Base-by-base conservation (phyloP, 2,113 vertebrate genomes). In the Eclectus roratus region DNA sequence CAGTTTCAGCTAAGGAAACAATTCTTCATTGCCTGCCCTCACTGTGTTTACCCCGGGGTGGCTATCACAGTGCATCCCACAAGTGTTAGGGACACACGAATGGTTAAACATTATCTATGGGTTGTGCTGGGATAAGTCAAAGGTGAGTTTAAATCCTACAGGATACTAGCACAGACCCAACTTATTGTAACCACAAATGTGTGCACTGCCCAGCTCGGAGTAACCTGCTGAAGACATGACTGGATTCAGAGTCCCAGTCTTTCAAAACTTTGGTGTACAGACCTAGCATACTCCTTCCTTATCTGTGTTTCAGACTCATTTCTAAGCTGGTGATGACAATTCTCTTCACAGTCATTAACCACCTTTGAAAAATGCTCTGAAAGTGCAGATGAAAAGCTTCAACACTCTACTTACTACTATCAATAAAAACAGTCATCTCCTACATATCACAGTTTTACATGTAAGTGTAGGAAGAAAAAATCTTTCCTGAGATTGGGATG, bases 161-260 rank as follows among this genome's bases (percentile, higher is more conserved):
- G 7, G 35, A 35, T 19, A 21, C 16, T 69, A 77, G 7, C 44
- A 88, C 7, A 13, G 33, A 89, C 8, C 6, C 47, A 71, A 12
- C 11, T 64, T 43, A 10, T 4, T 47, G 19, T 39, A 80, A 18
- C 27, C 41, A 37, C 25, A 58, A n/a, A 50, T 11, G 4, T 24
- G 13, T 2, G 4, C 17, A 4, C 17, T 50, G 35, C 17, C n/a
- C 52, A 31, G 14, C 24, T 1, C 2, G 0, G 33, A 13, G 15
- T 33, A 43, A 43, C 13, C 37, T n/a, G 24, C 37, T 78, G 10
- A 66, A 74, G 31, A 39, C 39, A 68, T 10, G 29, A 4, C 2
- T 9, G 28, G 21, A 7, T 24, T 21, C 50, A 4, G 10, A 80
- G 33, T 61, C 13, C 7, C 49, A 44, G 15, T 43, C 53, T 82